Evolutionary conservation across 2,797 vertebrate species (phyloP), one percentile per base, ranked within the genome.

Genomic region (Sarcoramphus papa): DNA sequence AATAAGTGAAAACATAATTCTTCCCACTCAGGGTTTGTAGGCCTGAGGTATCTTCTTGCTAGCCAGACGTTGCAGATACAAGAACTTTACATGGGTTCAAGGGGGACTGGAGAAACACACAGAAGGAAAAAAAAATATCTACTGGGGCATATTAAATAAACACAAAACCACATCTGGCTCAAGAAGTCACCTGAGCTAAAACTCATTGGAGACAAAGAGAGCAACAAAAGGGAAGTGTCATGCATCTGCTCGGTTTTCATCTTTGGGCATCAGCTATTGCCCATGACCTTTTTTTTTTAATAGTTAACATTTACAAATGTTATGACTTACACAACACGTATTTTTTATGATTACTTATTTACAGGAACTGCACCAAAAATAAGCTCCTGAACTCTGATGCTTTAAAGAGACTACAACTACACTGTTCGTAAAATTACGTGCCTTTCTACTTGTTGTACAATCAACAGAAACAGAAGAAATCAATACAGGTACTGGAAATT

Each of bases 271-370:
- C 50, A 83, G 19, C 40, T 72, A 24, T 14, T 25, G 18, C 12
- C 53, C 21, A 8, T 5, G 6, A 83, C 13, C 40, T 41, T 54
- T 27, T 31, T 53, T 41, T 47, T n/a, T 30, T n/a, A 51, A 53
- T 3, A 80, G 6, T 24, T 45, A 62, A 62, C 17, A 41, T 37
- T 75, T 37, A 12, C 4, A 83, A 21, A 20, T 27, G 9, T 10
- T 37, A 67, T 9, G 30, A 75, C 28, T 41, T 47, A 20, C 14
- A 28, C 0, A 0, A 24, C 3, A 24, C 0, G 0, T 22, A 23
- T 1, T 31, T 77, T 82, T 87, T 7, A 37, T 18, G 4, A 40
- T 11, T 5, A 28, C 7, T 68, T 73, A 28, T 30, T 33, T 33
- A 60, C 4, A 50, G 20, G 19, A 79, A 90, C 27, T 10, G 68